These are phyloP conservation scores for Brachypterus glaber DNA, from an alignment of 2,888 invertebrate genomes.

Conservation along the genomic window DNA sequence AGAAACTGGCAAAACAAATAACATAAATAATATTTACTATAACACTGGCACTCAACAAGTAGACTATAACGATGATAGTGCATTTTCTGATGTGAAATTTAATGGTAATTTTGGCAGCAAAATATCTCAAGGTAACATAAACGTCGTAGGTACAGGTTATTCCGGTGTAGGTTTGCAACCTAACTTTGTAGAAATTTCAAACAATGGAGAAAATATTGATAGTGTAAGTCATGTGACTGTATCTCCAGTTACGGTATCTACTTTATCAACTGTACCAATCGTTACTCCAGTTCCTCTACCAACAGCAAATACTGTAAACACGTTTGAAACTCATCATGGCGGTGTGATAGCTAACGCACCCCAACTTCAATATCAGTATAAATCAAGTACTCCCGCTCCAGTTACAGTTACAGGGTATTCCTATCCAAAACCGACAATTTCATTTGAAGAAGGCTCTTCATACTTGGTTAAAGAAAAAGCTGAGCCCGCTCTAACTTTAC, in stretches of 20 bases:
- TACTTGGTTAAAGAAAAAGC: not conserved
- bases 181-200: constrained; percentile 24
- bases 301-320: constrained; percentile 21
- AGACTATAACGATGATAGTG: too few relatives aligned
- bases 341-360: constrained; percentile 36
- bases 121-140: constrained; percentile 26
- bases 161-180: constrained; percentile 29
- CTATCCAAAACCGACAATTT: constrained; percentile 31
- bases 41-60: too few relatives aligned
- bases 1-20: too few relatives aligned
- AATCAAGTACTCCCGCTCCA: too few relatives aligned
- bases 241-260: constrained; percentile 21
- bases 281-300: constrained; percentile 32
- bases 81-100: too few relatives aligned
- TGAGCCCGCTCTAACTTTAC: not conserved
- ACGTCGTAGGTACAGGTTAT: constrained; percentile 33
- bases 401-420: constrained; percentile 32
- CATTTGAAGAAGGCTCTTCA: constrained; percentile 34
- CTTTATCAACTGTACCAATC: constrained; percentile 22
- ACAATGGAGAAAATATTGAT: constrained; percentile 23
- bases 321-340: constrained; percentile 28
- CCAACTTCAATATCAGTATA: constrained; percentile 34
- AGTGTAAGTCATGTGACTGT: constrained; percentile 21
- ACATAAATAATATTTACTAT: too few relatives aligned
- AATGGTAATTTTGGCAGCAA: too few relatives aligned